phyloP scores from a whole-genome alignment of 2,888 invertebrate genomes.

The Apamea epomidion region DNA sequence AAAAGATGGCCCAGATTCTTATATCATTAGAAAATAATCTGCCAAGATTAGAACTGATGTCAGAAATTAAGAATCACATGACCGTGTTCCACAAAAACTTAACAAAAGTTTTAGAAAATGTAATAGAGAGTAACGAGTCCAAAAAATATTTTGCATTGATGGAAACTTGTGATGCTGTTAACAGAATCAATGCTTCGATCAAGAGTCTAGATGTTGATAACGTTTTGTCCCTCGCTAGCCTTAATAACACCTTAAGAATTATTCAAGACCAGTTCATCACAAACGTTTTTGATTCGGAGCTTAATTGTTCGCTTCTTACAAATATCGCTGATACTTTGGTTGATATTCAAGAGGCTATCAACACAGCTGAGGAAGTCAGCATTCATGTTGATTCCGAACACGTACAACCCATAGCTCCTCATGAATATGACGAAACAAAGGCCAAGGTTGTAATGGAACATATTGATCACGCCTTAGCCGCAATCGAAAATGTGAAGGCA shows the following conservation, averaged over 20 bases:
- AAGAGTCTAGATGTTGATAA: constrained; percentile 78
- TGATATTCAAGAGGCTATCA: constrained; percentile 79
- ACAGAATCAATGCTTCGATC: constrained; percentile 80
- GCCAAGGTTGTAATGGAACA: constrained; percentile 78
- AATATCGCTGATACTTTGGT: constrained; percentile 78
- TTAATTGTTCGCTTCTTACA: constrained; percentile 79
- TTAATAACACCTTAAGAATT: constrained; percentile 81
- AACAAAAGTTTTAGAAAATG: constrained; percentile 90
- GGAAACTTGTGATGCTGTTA: constrained; percentile 84
- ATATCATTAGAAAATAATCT: constrained; percentile 85
- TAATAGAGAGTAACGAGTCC: constrained; percentile 88
- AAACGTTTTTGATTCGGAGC: constrained; percentile 79
- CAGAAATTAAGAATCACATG: constrained; percentile 78
- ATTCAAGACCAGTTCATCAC: constrained; percentile 79
- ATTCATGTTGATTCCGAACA: constrained; percentile 79
- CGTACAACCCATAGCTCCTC: constrained; percentile 72
- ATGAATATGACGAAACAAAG: constrained; percentile 68
- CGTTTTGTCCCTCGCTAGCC: constrained; percentile 77
- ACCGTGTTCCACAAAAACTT: constrained; percentile 86
- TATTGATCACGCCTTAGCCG: constrained; percentile 81
- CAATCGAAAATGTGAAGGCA: constrained; percentile 77
- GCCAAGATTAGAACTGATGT: constrained; percentile 75
- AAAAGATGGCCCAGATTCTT: constrained; percentile 87
- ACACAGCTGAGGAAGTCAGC: constrained; percentile 79
- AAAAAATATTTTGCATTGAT: constrained; percentile 82